Evolutionary conservation across 2,113 vertebrate genomes (phyloP).

Genomic region (Passer domesticus): DNA sequence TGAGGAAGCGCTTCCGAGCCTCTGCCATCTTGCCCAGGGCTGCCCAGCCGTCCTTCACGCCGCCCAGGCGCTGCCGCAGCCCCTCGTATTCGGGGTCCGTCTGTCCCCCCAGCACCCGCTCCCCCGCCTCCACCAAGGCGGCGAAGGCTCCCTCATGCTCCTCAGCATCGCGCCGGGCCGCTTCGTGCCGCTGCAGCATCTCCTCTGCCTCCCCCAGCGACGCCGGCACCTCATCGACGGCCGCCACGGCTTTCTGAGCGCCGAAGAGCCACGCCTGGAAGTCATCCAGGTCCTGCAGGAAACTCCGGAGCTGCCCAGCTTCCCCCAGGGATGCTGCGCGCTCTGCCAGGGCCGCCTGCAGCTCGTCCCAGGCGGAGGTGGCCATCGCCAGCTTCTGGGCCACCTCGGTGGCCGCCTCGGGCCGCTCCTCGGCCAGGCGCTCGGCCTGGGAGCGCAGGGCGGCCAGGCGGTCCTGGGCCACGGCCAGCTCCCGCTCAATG

Average conservation of each 20-base stretch:
- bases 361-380: slow-evolving; percentile 79
- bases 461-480: slow-evolving; percentile 81
- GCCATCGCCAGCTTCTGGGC: slow-evolving; percentile 64
- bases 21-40: slow-evolving; percentile 90
- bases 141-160: slow-evolving; percentile 79
- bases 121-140: slow-evolving; percentile 75
- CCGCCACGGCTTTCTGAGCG: slow-evolving; percentile 89
- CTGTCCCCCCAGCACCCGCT: slow-evolving; percentile 80
- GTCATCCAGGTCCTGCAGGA: slow-evolving; percentile 92
- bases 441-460: slow-evolving; percentile 80
- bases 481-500: slow-evolving; percentile 87
- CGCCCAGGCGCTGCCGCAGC: slow-evolving; percentile 84
- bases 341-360: slow-evolving; percentile 81
- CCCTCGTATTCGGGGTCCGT: slow-evolving; percentile 88
- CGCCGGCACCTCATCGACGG: slow-evolving; percentile 84
- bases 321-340: slow-evolving; percentile 87
- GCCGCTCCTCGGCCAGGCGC: slow-evolving; percentile 79
- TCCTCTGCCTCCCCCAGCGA: slow-evolving; percentile 87
- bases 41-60: slow-evolving; percentile 85
- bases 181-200: slow-evolving; percentile 81
- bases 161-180: slow-evolving; percentile 78
- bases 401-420: slow-evolving; percentile 79
- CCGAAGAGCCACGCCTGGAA: slow-evolving; percentile 93
- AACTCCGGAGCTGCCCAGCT: slow-evolving; percentile 92
- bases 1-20: slow-evolving; percentile 80